phyloP scores from a whole-genome alignment of 1,140 invertebrate species.

The Cydia pomonella region DNA sequence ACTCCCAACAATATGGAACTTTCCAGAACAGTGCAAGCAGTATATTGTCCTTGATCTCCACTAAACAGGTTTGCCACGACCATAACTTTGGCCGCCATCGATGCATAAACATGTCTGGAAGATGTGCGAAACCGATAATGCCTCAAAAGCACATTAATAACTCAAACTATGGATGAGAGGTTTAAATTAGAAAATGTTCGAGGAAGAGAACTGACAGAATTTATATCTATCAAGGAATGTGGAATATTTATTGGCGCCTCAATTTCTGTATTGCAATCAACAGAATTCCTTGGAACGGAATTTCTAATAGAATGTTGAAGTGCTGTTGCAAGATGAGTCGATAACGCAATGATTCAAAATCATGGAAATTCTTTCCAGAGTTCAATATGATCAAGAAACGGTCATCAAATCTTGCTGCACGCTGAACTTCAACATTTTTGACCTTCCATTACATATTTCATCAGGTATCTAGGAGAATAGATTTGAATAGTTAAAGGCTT shows the following conservation, averaged over 20 bases:
- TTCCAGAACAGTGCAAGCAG: conserved; percentile 9
- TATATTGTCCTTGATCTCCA: conserved; percentile 27
- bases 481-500: too few species aligned
- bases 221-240: conserved; percentile 6
- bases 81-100: conserved; percentile 7
- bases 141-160: conserved; percentile 9
- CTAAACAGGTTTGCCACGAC: conserved; percentile 26
- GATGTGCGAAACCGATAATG: conserved; percentile 27
- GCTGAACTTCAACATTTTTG: too few species aligned
- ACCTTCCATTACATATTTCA: too few species aligned
- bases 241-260: background rate
- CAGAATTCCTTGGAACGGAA: background rate
- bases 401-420: background rate
- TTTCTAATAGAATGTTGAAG: background rate
- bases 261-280: conserved; percentile 7
- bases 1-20: conserved; percentile 2
- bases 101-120: conserved; percentile 20
- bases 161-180: background rate
- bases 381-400: background rate
- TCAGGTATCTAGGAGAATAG: too few species aligned
- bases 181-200: conserved; percentile 4
- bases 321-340: background rate
- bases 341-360: background rate
- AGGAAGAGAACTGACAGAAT: conserved; percentile 14
- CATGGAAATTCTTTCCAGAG: background rate